These are phyloP conservation scores for Arvicanthis niloticus DNA, from an alignment of 2,113 vertebrate genomes.

Conservation along the genomic window DNA sequence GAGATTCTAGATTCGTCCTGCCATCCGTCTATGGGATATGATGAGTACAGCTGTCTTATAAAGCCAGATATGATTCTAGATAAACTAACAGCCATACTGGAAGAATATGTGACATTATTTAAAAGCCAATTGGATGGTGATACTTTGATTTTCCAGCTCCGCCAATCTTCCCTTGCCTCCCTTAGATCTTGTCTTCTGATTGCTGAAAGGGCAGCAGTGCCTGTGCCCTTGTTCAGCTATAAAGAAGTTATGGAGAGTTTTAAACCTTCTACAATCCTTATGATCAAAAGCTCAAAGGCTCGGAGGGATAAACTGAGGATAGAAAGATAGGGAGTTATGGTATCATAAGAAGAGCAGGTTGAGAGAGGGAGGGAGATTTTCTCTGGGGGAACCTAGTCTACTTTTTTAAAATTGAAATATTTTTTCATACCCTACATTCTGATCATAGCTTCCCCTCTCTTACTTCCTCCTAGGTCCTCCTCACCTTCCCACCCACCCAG, in stretches of 20 bases:
- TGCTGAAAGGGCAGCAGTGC: neutral
- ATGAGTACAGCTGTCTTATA: neutral
- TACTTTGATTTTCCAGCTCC: neutral
- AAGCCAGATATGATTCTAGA: neutral
- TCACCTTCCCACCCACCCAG: neutral
- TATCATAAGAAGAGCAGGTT: neutral
- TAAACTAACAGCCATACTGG: neutral
- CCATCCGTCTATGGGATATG: neutral
- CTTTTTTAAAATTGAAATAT: neutral
- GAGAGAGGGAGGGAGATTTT: neutral
- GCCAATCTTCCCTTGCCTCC: neutral
- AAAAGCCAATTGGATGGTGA: neutral
- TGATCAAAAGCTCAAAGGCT: neutral
- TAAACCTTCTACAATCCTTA: neutral
- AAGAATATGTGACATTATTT: neutral
- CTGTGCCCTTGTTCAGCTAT: neutral
- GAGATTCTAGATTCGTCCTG: neutral
- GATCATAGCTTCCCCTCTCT: neutral
- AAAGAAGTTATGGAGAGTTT: neutral
- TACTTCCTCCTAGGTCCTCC: neutral
- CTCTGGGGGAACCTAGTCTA: neutral
- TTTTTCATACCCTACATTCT: neutral
- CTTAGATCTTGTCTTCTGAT: neutral
- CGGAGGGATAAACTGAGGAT: neutral
- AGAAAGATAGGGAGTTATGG: neutral